These are phyloP conservation scores for Mustelus asterias DNA, from an alignment of 2,113 vertebrate species.

Conservation along the genomic window DNA sequence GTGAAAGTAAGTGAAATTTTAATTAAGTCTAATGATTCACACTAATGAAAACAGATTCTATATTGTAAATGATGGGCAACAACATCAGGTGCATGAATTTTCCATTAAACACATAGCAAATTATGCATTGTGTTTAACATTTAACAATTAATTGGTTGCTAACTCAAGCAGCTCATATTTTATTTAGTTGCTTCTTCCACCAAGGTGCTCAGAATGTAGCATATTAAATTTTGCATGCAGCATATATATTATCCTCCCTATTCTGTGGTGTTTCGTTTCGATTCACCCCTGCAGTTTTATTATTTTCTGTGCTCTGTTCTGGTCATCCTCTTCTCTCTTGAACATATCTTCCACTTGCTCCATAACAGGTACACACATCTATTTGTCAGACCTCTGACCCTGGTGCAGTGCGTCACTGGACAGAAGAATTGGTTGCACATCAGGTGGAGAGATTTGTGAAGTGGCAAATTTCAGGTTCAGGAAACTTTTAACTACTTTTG, in stretches of 20 bases:
- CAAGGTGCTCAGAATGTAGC: not conserved
- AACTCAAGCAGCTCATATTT: not conserved
- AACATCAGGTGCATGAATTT: not conserved
- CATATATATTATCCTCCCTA: not conserved
- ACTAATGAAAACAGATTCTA: not conserved
- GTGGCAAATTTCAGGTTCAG: not conserved
- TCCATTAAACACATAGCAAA: not conserved
- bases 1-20: constrained; percentile 13
- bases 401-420: not conserved
- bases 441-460: not conserved
- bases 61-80: not conserved
- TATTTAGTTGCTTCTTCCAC: not conserved
- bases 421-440: not conserved
- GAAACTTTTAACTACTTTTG: not conserved
- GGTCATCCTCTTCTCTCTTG: not conserved
- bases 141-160: not conserved
- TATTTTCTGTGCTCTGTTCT: not conserved
- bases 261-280: not conserved
- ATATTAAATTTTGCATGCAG: not conserved
- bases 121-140: not conserved
- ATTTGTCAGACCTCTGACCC: not conserved
- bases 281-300: not conserved
- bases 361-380: not conserved
- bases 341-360: not conserved
- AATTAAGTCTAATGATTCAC: not conserved